A percentile compares a stretch with the other conserved stretches of the same genome.
Evolutionary conservation across 2,113 vertebrate genomes (phyloP).

Genomic region (Capreolus pygargus): DNA sequence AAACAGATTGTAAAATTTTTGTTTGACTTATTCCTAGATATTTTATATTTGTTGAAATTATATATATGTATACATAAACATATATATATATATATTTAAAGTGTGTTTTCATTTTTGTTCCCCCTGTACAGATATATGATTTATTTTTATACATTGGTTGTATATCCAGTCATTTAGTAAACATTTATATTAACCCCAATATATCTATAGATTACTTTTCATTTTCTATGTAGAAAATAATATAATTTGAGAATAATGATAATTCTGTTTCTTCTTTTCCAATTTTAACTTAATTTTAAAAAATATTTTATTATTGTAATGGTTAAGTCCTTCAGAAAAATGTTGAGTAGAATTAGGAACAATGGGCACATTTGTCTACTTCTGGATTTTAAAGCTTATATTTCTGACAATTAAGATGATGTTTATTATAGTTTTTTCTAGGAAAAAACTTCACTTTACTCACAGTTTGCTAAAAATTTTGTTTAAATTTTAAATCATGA

Average conservation of each 20-base stretch:
- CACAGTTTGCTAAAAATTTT: background rate
- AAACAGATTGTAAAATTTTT: background rate
- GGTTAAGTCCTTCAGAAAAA: background rate
- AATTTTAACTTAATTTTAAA: constrained; percentile 2
- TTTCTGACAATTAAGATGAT: background rate
- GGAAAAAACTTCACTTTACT: background rate
- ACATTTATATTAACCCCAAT: background rate
- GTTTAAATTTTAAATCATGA: constrained; percentile 5
- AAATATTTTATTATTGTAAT: background rate
- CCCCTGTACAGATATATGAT: background rate
- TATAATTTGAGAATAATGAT: background rate
- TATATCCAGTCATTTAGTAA: background rate
- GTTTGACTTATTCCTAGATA: background rate
- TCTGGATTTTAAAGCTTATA: background rate
- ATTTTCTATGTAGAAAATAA: background rate
- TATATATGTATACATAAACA: background rate
- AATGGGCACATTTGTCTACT: background rate
- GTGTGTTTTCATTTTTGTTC: background rate
- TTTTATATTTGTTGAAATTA: background rate
- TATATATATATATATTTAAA: background rate
- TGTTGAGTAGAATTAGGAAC: background rate
- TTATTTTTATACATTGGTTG: background rate
- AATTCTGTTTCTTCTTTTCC: background rate
- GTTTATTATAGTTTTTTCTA: background rate
- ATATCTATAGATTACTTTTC: background rate